A percentile compares a stretch with the other conserved stretches of the same genome.
phyloP scores from a whole-genome alignment of 2,888 invertebrate species.

The Oxystoma pomonae region DNA sequence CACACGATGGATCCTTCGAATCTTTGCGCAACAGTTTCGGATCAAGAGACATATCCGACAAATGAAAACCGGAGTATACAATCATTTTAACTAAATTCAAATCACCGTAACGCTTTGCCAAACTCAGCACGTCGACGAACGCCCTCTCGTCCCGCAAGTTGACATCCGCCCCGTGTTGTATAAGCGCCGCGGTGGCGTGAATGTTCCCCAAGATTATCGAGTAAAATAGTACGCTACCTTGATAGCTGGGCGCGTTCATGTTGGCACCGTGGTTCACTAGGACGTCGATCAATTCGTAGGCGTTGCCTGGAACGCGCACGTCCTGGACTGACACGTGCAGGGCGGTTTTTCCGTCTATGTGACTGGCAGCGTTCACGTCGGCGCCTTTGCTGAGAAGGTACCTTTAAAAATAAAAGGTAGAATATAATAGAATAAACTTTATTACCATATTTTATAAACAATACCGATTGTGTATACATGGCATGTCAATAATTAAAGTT shows the following conservation, averaged over 20 bases:
- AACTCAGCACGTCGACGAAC: slow-evolving; percentile 55
- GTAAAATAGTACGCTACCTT: slow-evolving; percentile 47
- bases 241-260: slow-evolving; percentile 41
- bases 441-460: too few species aligned
- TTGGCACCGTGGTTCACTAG: slow-evolving; percentile 38
- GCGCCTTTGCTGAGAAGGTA: slow-evolving; percentile 36
- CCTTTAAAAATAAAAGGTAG: too few species aligned
- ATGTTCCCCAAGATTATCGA: slow-evolving; percentile 43
- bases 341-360: slow-evolving; percentile 47
- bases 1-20: slow-evolving; percentile 38
- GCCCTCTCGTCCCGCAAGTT: slow-evolving; percentile 56
- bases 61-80: slow-evolving; percentile 46
- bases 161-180: slow-evolving; percentile 61
- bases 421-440: too few species aligned
- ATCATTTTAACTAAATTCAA: slow-evolving; percentile 44
- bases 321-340: slow-evolving; percentile 62
- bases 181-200: slow-evolving; percentile 53
- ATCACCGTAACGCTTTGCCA: slow-evolving; percentile 50
- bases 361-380: slow-evolving; percentile 41
- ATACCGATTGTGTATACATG: too few species aligned
- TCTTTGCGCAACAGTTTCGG: slow-evolving; percentile 39
- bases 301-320: slow-evolving; percentile 49
- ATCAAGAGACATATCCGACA: slow-evolving; percentile 42
- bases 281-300: slow-evolving; percentile 52
- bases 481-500: too few species aligned